Percentiles rank a stretch among this genome's conserved stretches.
These are phyloP conservation scores for Laticauda laticaudata DNA, from an alignment of 2,113 vertebrate species.

Conservation along the genomic window DNA sequence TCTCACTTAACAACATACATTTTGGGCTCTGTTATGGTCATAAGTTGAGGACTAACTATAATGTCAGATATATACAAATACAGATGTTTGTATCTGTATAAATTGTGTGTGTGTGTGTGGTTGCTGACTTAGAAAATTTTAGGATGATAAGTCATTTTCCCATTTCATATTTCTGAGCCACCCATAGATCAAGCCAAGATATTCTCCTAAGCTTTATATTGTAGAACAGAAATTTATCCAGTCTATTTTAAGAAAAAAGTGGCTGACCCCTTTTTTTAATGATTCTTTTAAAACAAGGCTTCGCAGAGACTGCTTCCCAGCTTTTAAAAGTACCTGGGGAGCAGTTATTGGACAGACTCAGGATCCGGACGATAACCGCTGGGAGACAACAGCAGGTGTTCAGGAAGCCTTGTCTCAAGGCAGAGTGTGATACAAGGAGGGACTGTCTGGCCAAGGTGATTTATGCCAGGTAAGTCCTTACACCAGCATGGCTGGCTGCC, in stretches of 20 bases:
- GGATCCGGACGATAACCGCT: conserved; percentile 82
- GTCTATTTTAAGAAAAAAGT: not conserved
- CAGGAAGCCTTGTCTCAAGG: conserved; percentile 83
- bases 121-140: not conserved
- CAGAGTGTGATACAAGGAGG: conserved; percentile 83
- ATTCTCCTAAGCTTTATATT: not conserved
- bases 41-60: not conserved
- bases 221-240: not conserved
- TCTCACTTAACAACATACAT: too few species aligned
- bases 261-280: not conserved
- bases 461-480: conserved; percentile 78
- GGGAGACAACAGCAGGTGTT: conserved; percentile 84
- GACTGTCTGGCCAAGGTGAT: conserved; percentile 93
- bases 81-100: not conserved
- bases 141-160: not conserved
- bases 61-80: not conserved
- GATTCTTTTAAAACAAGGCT: conserved; percentile 65
- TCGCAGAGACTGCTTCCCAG: conserved; percentile 69
- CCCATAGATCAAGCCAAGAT: not conserved
- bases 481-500: not conserved
- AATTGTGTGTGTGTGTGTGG: not conserved
- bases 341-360: conserved; percentile 74
- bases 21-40: too few species aligned
- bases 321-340: conserved; percentile 76
- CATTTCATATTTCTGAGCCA: not conserved